Base-by-base conservation (phyloP, 2,888 invertebrate species). In the Anaspis maculata region DNA sequence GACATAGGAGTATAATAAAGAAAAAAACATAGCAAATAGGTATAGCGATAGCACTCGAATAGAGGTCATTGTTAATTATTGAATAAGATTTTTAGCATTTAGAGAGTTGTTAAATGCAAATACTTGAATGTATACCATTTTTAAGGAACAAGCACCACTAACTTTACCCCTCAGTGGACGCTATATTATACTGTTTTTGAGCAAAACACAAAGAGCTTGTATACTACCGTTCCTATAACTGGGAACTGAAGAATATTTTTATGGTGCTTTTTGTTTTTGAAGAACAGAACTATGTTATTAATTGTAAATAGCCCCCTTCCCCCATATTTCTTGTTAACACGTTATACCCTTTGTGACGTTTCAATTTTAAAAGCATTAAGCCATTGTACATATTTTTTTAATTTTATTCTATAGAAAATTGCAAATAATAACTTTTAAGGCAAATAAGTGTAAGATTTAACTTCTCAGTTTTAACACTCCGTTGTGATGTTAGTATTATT, bases 21-120 rank as follows among this genome's bases (percentile, higher is more conserved):
- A 40, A 25, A 36, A 29, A 33, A 34, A 35, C 23, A 23, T 32
- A 37, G 42, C 38, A 49, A 30, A 44, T 55, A 56, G 52, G 4
- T 12, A 36, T 36, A 36, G 35, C 52, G 49, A 50, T 51, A 52
- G 54, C 49, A 52, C 49, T 49, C 48, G 51, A 50, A 48, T 46
- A 49, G 48, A 60, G 58, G 59, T 62, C 54, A 58, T 62, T 64
- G 62, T 63, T 63, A 64, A 59, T 60, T 63, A 64, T 55, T 64
- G 58, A 50, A 48, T 62, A 63, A 62, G 60, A 31, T 48, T 32
- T 29, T 26, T 39, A 39, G 39, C 23, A 35, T 39, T 29, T 56
- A 52, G 47, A 41, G 41, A 46, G 46, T 56, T 57, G 54, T 56
- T 57, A 52, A 50, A 52, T 45, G 41, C 48, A 51, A 49, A 39